Conservation (phyloP, 53 echinoderm and acorn worm species). For the Echinometra lucunter region DNA sequence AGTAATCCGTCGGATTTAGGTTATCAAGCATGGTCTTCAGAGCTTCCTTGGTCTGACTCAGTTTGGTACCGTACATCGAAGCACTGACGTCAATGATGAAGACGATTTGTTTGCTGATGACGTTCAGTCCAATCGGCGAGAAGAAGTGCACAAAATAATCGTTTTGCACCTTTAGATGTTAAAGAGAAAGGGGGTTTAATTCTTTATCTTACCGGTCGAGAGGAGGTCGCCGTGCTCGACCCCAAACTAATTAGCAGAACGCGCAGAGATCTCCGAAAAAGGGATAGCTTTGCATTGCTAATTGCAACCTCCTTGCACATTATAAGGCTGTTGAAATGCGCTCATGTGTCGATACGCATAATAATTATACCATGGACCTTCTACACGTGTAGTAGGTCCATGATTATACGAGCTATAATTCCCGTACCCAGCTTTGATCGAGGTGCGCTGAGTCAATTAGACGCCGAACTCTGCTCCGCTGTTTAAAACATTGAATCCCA, state of each 20-base stretch:
- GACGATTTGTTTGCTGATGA: conserved; percentile 87
- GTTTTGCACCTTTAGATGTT: conserved; percentile 79
- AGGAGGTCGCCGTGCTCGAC: background rate
- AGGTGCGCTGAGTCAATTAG: no score
- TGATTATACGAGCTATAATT: no score
- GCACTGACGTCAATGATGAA: conserved; percentile 97
- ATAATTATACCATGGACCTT: no score
- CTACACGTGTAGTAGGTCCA: no score
- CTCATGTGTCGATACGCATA: no score
- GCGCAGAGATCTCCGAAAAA: background rate
- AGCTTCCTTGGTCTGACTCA: conserved; percentile 91
- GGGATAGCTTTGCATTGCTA: background rate
- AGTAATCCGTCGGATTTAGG: conserved; percentile 83
- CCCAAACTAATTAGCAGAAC: background rate
- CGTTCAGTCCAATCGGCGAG: conserved; percentile 76
- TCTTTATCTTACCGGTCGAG: background rate
- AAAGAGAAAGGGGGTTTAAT: background rate
- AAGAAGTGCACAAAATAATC: conserved; percentile 96
- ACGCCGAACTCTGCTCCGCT: no score
- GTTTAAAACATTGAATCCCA: no score
- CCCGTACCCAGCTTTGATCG: no score
- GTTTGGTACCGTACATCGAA: conserved; percentile 94
- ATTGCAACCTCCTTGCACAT: no score
- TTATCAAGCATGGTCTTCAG: conserved; percentile 87
- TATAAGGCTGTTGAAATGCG: no score